Base-by-base conservation (phyloP, 1,140 invertebrate genomes). In the Limonius californicus region DNA sequence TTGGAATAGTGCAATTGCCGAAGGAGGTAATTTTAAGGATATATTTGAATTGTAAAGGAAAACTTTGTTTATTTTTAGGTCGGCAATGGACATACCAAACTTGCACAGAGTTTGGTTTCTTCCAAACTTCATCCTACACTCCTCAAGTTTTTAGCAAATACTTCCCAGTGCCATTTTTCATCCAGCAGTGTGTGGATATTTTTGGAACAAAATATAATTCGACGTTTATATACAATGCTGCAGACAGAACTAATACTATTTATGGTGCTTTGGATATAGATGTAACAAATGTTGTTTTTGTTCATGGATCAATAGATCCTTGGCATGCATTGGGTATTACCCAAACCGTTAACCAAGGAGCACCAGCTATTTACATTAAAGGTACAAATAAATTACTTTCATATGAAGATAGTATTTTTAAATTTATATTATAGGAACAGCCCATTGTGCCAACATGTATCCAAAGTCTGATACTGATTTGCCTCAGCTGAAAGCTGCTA, bases 1-100 rank as follows among this genome's bases (percentile, higher is more conserved):
- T 0, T 95, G 90, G 90, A 74, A 80, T n/a, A 81, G 79, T 18
- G 77, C 82, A 50, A 72, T 69, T 53, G 75, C 81, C 1, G 82
- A 87, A 77, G 88, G 87, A 74, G 86, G n/a, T n/a, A n/a, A 85
- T 86, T n/a, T n/a, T n/a, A n/a, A n/a, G n/a, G n/a, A n/a, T n/a
- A 35, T 8, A 35, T 35, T 35, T 35, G 32, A 35, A 35, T 35
- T n/a, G 32, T 8, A 35, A 35, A 8, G 7, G 7, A 35, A 35
- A 35, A 35, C 7, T 35, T n/a, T n/a, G n/a, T n/a, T n/a, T n/a
- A n/a, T n/a, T 11, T 67, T 65, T 83, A 87, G n/a, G 82, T 62
- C 84, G 92, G 0, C 91, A 94, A 72, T 97, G 94, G 94, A 89
- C 84, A n/a, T 97, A 95, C 74, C 94, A 97, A 77, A 96, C 94